Evolutionary conservation across 2,797 vertebrate genomes (phyloP), one percentile per base, ranked within the genome.

Genomic region (Bovichtus diacanthus): DNA sequence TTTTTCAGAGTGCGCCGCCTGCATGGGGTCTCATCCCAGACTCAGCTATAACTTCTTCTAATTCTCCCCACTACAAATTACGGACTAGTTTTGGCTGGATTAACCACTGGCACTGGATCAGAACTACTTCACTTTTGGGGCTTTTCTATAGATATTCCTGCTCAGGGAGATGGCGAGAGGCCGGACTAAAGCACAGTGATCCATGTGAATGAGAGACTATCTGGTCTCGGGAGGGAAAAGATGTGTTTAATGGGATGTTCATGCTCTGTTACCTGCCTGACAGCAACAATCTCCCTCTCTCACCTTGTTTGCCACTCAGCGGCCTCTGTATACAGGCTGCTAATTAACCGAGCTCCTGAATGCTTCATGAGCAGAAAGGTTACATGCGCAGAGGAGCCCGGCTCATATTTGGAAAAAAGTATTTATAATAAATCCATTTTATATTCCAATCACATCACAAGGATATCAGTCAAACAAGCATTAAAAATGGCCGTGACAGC

Each of bases 271-370:
- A 92, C 85, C 77, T 77, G 63, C 83, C 84, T 84, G 88, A 92
- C 83, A 86, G 88, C 70, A 88, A 74, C 82, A 81, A 88, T 87
- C 85, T 84, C 80, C 74, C 83, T 90, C 78, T 80, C 76, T 91
- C 84, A 86, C 90, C 88, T 91, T 91, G 88, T 90, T 93, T 93
- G 91, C 76, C 88, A 87, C 85, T 89, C 85, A 73, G 65, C 82
- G 74, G 71, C 69, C 55, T 83, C 81, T 70, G 78, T 86, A 80
- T 71, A 78, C 74, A 63, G 78, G 70, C 77, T 60, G 74, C 78
- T 89, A 92, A 93, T 94, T 92, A 91, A 74, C 83, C 69, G 51
- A 34, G 47, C 72, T 79, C 60, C 80, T 78, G 70, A 78, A 78
- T 51, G 61, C 56, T 51, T 82, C 51, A 63, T 68, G 82, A 85